These are phyloP conservation scores for Takifugu flavidus DNA, from an alignment of 2,113 vertebrate species.

Conservation along the genomic window DNA sequence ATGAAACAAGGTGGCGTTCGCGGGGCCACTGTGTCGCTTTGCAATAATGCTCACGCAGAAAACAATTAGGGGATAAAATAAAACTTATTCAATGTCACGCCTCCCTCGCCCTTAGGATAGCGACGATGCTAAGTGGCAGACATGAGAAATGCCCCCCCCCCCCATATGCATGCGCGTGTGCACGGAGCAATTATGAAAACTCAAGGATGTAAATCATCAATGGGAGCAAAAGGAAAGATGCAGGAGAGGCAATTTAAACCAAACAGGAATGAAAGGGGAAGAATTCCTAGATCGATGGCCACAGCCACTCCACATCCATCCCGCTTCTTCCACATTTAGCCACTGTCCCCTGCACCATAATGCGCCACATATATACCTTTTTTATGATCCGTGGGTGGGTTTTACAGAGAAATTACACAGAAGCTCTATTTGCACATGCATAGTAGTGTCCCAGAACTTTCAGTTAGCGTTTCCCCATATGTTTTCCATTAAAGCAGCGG, in stretches of 20 bases:
- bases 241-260: constrained; percentile 8
- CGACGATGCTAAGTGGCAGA: constrained; percentile 49
- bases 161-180: background rate
- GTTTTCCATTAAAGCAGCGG: too few species aligned
- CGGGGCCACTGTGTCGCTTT: constrained; percentile 40
- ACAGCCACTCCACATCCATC: background rate
- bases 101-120: constrained; percentile 41
- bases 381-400: too few species aligned
- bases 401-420: too few species aligned
- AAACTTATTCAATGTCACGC: constrained; percentile 53
- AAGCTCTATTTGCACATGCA: too few species aligned
- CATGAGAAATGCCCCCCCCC: constrained; percentile 40
- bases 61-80: constrained; percentile 68
- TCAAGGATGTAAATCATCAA: constrained; percentile 37
- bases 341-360: background rate
- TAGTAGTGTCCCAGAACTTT: too few species aligned
- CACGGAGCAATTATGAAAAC: constrained; percentile 28
- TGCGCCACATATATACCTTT: too few species aligned
- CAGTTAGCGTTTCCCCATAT: too few species aligned
- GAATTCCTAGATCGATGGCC: background rate
- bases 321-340: background rate
- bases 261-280: constrained; percentile 7
- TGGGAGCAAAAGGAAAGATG: background rate
- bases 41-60: constrained; percentile 60
- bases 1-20: constrained; percentile 56